phyloP scores from a whole-genome alignment of 2,888 invertebrate genomes.

The Drosophila maculinotata region DNA sequence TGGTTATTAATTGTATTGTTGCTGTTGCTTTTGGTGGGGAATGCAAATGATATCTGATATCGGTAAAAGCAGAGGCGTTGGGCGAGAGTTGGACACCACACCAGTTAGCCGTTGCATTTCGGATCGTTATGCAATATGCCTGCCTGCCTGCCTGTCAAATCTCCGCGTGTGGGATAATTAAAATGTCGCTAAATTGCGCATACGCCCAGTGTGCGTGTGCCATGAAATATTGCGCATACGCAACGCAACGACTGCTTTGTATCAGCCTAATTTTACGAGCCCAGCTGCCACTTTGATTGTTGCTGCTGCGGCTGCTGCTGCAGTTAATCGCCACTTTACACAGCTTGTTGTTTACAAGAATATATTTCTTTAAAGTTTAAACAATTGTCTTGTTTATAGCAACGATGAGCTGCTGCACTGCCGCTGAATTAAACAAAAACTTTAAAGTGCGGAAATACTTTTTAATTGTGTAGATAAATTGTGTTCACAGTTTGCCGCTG shows the following conservation, averaged over 20 bases:
- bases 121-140: constrained; percentile 51
- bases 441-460: constrained; percentile 67
- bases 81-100: constrained; percentile 17
- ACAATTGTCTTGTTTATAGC: constrained; percentile 58
- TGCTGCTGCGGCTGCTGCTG: constrained; percentile 15
- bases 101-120: constrained; percentile 8
- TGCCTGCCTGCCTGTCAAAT: constrained; percentile 44
- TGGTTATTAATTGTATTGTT: constrained; percentile 24
- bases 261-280: constrained; percentile 30
- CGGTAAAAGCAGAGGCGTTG: constrained; percentile 41
- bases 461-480: constrained; percentile 38
- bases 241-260: constrained; percentile 32
- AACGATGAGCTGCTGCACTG: constrained; percentile 1
- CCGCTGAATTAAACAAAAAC: constrained; percentile 21
- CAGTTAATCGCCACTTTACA: constrained; percentile 46
- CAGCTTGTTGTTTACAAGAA: constrained; percentile 66
- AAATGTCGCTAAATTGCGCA: constrained; percentile 43
- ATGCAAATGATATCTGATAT: constrained; percentile 9
- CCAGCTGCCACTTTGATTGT: neutral
- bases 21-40: neutral
- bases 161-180: constrained; percentile 16
- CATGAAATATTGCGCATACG: constrained; percentile 63
- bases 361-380: constrained; percentile 22
- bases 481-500: constrained; percentile 18
- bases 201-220: constrained; percentile 45